These are phyloP conservation scores for Fundulus diaphanus DNA, from an alignment of 2,797 vertebrate genomes.

Conservation along the genomic window DNA sequence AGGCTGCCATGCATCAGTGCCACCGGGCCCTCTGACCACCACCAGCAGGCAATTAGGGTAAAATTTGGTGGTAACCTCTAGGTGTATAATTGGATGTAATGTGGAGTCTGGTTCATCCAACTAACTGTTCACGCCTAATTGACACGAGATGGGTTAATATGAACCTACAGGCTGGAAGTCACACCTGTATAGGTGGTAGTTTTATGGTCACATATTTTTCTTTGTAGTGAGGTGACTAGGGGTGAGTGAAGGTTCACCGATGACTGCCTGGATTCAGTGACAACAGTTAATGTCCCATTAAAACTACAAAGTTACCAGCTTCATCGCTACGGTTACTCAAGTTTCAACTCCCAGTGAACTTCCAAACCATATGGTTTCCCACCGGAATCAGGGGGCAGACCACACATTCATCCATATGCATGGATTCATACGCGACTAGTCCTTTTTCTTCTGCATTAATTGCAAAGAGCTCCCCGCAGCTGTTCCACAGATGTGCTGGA, in stretches of 20 bases:
- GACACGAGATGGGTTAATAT: slow-evolving; percentile 34
- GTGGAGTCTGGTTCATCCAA: background rate
- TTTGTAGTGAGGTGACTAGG: slow-evolving; percentile 22
- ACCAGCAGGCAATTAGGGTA: no score
- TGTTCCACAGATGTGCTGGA: slow-evolving; percentile 14
- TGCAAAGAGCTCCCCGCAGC: slow-evolving; percentile 13
- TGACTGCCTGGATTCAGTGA: slow-evolving; percentile 46
- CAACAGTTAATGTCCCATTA: slow-evolving; percentile 46
- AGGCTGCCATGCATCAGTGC: no score
- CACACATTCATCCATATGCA: slow-evolving; percentile 26
- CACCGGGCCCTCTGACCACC: no score
- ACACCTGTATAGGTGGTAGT: slow-evolving; percentile 38
- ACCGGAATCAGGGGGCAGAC: slow-evolving; percentile 3
- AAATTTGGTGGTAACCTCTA: no score
- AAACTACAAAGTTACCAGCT: slow-evolving; percentile 48
- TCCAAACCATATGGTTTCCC: slow-evolving; percentile 31
- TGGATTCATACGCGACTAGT: background rate
- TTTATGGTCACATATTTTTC: slow-evolving; percentile 47
- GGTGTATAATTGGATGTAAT: slow-evolving; percentile 1
- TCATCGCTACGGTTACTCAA: slow-evolving; percentile 33
- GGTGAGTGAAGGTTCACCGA: slow-evolving; percentile 54
- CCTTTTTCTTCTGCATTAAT: slow-evolving; percentile 16
- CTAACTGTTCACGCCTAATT: slow-evolving; percentile 25
- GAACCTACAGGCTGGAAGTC: slow-evolving; percentile 41
- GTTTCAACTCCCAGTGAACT: slow-evolving; percentile 49